phyloP scores from a whole-genome alignment of 2,888 invertebrate genomes.

The Gymnosoma rotundatum region DNA sequence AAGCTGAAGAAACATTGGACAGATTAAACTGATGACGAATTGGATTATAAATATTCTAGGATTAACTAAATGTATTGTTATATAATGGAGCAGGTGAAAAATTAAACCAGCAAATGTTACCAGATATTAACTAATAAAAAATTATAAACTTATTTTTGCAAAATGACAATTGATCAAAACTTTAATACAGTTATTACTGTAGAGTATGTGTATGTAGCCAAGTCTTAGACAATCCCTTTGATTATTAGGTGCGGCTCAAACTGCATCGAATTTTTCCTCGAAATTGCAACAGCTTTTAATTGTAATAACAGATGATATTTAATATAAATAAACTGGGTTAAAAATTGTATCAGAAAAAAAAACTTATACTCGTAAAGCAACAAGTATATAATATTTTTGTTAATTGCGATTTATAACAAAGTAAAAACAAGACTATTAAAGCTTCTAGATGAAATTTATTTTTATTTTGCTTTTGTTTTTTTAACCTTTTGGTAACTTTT shows the following conservation, averaged over 20 bases:
- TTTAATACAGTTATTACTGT: slow-evolving; percentile 23
- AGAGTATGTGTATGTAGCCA: background rate
- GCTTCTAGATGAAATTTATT: slow-evolving; percentile 30
- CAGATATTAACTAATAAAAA: no score
- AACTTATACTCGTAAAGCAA: slow-evolving; percentile 25
- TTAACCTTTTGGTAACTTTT: slow-evolving; percentile 57
- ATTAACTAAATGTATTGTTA: no score
- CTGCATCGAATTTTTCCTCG: background rate
- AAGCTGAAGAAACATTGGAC: no score
- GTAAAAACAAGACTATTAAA: slow-evolving; percentile 50
- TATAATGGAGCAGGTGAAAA: no score
- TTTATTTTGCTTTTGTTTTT: slow-evolving; percentile 50
- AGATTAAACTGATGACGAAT: no score
- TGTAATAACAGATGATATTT: slow-evolving; percentile 53
- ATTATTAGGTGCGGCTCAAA: slow-evolving; percentile 58
- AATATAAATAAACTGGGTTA: slow-evolving; percentile 45
- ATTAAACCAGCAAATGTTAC: no score
- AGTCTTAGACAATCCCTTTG: slow-evolving; percentile 24
- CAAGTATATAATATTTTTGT: slow-evolving; percentile 23
- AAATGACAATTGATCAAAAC: background rate
- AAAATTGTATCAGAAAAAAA: slow-evolving; percentile 45
- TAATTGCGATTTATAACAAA: slow-evolving; percentile 46
- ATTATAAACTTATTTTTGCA: background rate
- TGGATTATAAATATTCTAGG: no score
- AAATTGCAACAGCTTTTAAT: slow-evolving; percentile 21